Conservation (phyloP, 2,797 vertebrate species). For the Hypotaenidia philippensis region DNA sequence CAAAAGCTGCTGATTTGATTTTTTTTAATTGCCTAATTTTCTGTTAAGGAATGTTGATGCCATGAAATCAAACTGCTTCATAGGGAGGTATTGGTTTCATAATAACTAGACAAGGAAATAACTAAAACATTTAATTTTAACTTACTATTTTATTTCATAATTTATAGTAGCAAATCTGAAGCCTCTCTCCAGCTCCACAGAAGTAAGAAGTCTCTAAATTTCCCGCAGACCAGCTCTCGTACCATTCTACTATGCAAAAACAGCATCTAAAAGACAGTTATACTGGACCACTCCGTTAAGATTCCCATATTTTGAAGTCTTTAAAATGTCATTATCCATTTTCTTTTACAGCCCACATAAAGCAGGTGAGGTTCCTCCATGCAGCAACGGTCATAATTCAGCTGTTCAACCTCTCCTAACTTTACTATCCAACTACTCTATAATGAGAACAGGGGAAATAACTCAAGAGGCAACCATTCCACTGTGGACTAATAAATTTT, state of each 20-base stretch:
- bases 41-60: neutral
- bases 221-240: neutral
- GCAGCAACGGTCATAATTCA: conserved; percentile 39
- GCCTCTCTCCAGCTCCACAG: neutral
- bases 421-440: conserved; percentile 26
- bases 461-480: conserved; percentile 22
- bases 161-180: conserved; percentile 11
- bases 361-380: conserved; percentile 37
- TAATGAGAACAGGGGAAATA: conserved; percentile 40
- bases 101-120: neutral
- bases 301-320: conserved; percentile 20
- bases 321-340: conserved; percentile 61
- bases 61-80: neutral
- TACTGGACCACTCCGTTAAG: conserved; percentile 5
- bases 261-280: neutral
- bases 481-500: conserved; percentile 42
- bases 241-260: neutral
- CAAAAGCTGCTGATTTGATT: neutral
- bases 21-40: neutral
- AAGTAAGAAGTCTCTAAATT: neutral
- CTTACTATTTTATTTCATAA: neutral
- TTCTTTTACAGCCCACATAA: conserved; percentile 57
- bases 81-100: neutral
- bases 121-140: neutral
- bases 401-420: neutral